Base-by-base conservation (phyloP, 2,888 invertebrate genomes). In the Ophonus ardosiacus region DNA sequence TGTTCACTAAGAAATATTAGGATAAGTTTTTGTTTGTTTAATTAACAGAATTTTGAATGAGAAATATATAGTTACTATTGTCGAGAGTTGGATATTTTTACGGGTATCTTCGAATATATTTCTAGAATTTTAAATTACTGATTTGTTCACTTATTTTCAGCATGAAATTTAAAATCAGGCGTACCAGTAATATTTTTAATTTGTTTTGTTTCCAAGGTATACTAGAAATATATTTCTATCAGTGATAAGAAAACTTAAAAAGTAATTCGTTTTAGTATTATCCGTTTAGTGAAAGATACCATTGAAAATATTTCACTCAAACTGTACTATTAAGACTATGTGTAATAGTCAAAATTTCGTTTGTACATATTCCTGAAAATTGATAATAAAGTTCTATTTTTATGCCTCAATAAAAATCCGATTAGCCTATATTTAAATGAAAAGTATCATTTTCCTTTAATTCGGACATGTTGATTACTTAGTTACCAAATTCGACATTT, bases 201-300 rank as follows among this genome's bases (percentile, higher is more conserved):
- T 31, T 51, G 8, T 57, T 74, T 74, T 74, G 31, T 40, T 40
- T 51, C 7, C 8, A 2, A 21, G 24, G 7, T 21, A 81, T 51
- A 51, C 31, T 83, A 59, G 83, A 83, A 83, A 59, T 76, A 83
- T 83, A 74, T 40, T 59, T 74, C 10, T 31, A 5, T 31, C 31
- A 31, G 31, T 31, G 31, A 31, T 31, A 4, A 31, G 43, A 81
- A 63, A 38, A 59, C 2, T 10, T 56, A 51, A 2, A 7, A 74
- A 31, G 15, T 78, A 78, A 83, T 83, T 76, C 83, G 83, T 83
- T 83, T 57, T 83, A 83, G 83, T 83, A 83, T 83, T 83, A 74
- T 83, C 15, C 5, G 17, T 81, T 6, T 56, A 56, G 24, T 43
- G 7, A 71, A 38, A 38, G 24, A 65, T 40, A 82, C 51, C 56